Base-by-base conservation (phyloP, 2,888 invertebrate genomes). In the Norana najaformis region DNA sequence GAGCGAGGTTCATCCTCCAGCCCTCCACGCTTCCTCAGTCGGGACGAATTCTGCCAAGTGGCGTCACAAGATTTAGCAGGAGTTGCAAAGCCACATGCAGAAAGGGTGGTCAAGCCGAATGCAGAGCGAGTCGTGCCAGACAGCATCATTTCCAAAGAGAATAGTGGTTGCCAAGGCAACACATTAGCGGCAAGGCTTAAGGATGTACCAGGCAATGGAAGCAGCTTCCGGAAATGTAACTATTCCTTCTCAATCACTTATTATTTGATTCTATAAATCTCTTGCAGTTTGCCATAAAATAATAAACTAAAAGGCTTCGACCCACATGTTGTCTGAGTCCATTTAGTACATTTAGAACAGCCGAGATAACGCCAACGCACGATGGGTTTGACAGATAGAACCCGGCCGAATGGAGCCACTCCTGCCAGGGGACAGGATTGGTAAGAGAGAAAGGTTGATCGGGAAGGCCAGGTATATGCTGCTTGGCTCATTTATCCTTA, bases 221-320 rank as follows among this genome's bases (percentile, higher is more conserved):
- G 85, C 8, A 11, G 37, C 35, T 85, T 85, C 85, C 85, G 85
- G 85, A 85, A 85, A 85, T 85, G 85, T 85, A 85, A 69, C 69
- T 69, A 4, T n/a, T 69, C 69, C 69, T 69, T 30, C n/a, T 69
- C 30, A 69, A 69, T n/a, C n/a, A n/a, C 30, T 69, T 69, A 4
- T 2, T 23, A n/a, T n/a, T n/a, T 69, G 69, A n/a, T 69, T 69
- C 5, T 69, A 8, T 69, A 47, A 47, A 47, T 47, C 47, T 47
- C 47, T 47, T 47, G 47, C 23, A 23, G 47, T 47, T 47, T 47
- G 47, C 23, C 6, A 47, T 41, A 41, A 1, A 13, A 1, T 1
- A 16, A 41, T 41, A 41, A 41, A 4, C n/a, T n/a, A 41, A 4
- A 41, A 13, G 14, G 41, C 41, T 41, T 41, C 16, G 41, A 13